Percentiles rank a stretch among this genome's conserved stretches.
These are phyloP conservation scores for Falco peregrinus DNA, from an alignment of 2,797 vertebrate genomes.

Conservation along the genomic window DNA sequence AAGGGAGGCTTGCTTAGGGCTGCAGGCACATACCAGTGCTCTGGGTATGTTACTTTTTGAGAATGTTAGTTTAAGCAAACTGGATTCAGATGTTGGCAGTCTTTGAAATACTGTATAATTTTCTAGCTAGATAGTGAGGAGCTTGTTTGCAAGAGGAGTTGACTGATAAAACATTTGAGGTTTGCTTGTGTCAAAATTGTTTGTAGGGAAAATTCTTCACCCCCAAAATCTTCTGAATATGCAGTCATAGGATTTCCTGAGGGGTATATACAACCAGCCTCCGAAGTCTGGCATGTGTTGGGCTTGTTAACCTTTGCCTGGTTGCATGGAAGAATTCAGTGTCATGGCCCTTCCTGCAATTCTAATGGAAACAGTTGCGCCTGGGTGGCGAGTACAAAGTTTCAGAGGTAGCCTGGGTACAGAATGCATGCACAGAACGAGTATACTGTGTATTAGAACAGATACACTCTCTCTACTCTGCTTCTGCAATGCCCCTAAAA, in stretches of 20 bases:
- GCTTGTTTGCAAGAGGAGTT: background rate
- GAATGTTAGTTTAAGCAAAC: background rate
- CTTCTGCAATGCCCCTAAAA: background rate
- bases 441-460: background rate
- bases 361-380: background rate
- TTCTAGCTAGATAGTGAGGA: background rate
- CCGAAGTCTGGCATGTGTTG: background rate
- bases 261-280: background rate
- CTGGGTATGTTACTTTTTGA: background rate
- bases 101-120: background rate
- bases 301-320: background rate
- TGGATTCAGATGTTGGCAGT: background rate
- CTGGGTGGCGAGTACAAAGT: background rate
- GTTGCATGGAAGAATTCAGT: background rate
- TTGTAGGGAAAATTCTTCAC: background rate
- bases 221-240: background rate
- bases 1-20: background rate
- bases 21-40: background rate
- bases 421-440: fast-evolving
- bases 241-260: background rate
- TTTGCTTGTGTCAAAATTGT: background rate
- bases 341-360: background rate
- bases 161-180: background rate
- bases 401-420: background rate
- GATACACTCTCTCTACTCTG: background rate